Evolutionary conservation across 2,113 vertebrate genomes (phyloP).

Genomic region (Megaceryle torquata): DNA sequence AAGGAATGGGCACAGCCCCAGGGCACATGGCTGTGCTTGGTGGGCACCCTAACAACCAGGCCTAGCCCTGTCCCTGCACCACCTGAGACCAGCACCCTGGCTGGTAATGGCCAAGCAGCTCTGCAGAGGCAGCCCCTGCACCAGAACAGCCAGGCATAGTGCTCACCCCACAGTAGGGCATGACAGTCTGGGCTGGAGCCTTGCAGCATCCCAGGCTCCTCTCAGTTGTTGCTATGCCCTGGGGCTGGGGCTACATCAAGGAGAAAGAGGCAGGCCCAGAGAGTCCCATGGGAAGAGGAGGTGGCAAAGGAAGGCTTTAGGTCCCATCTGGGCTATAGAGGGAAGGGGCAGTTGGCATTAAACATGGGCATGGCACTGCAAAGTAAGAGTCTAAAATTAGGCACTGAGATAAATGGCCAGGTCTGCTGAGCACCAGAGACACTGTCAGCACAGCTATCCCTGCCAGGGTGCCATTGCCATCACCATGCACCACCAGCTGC

Average conservation of each 20-base stretch:
- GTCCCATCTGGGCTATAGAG: fast-evolving
- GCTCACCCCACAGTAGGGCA: background rate
- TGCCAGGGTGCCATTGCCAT: background rate
- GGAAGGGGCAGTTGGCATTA: background rate
- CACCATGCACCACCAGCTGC: fast-evolving
- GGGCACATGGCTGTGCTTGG: background rate
- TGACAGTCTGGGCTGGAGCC: background rate
- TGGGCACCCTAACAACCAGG: fast-evolving
- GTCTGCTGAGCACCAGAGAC: background rate
- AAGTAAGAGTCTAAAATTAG: conserved; percentile 19
- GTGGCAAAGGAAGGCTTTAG: background rate
- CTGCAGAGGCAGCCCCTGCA: background rate
- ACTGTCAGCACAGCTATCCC: background rate
- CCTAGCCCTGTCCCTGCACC: fast-evolving
- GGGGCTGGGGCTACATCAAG: background rate
- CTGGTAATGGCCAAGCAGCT: background rate
- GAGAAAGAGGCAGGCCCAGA: background rate
- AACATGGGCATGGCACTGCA: fast-evolving
- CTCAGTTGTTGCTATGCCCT: background rate
- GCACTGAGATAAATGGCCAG: background rate
- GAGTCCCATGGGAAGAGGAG: background rate
- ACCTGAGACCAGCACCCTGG: background rate
- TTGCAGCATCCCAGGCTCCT: background rate
- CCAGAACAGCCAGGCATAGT: background rate
- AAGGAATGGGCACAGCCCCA: background rate